A percentile compares a stretch with the other conserved stretches of the same genome.
phyloP scores from a whole-genome alignment of 2,888 invertebrate genomes.

The Acrobasis repandana region DNA sequence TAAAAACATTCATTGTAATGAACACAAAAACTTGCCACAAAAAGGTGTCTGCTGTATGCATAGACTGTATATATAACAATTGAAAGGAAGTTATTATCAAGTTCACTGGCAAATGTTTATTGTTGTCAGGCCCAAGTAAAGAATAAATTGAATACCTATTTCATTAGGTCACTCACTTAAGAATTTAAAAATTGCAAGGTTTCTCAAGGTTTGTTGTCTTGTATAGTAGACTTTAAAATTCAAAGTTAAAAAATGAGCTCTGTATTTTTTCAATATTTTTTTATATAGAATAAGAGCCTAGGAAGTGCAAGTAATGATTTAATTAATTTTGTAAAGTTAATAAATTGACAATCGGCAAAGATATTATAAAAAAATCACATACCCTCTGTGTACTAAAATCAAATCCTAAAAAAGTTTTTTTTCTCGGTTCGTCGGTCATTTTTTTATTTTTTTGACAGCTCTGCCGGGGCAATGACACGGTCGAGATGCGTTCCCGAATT shows the following conservation, averaged over 20 bases:
- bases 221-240: neutral
- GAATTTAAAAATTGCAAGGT: neutral
- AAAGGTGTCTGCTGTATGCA: slow-evolving; percentile 1
- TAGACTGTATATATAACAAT: slow-evolving; percentile 3
- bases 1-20: neutral
- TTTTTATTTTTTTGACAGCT: slow-evolving; percentile 64
- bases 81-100: slow-evolving; percentile 12
- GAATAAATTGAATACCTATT: neutral
- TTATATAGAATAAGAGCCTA: neutral
- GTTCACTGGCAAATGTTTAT: slow-evolving; percentile 8
- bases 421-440: slow-evolving; percentile 66
- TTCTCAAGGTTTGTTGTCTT: neutral
- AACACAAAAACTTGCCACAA: slow-evolving; percentile 1
- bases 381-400: slow-evolving; percentile 96
- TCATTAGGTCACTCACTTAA: neutral
- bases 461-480: slow-evolving; percentile 47
- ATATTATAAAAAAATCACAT: slow-evolving; percentile 33
- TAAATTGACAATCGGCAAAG: neutral
- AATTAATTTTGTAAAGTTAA: neutral
- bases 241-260: neutral
- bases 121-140: neutral
- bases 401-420: slow-evolving; percentile 88
- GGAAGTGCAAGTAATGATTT: neutral
- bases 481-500: slow-evolving; percentile 44
- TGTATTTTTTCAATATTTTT: neutral